Conservation (phyloP, 92 coral and sea anemone genomes). For the Umimayanthus kanabou region DNA sequence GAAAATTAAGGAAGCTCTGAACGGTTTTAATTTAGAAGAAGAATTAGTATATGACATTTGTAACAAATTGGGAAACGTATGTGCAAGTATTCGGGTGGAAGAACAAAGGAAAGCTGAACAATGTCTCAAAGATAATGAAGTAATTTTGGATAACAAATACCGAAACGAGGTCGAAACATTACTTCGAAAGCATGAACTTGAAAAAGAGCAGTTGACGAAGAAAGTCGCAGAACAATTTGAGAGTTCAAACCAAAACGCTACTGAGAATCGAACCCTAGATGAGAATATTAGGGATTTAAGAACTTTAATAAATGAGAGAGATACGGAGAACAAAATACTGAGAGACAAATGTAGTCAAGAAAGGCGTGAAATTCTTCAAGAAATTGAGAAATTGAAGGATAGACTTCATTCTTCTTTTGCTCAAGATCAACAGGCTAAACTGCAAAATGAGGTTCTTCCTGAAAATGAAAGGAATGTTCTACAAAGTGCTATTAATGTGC, state of each 20-base stretch:
- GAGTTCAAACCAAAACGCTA: constrained; percentile 47
- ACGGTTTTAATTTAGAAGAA: constrained; percentile 1
- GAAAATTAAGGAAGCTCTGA: not conserved
- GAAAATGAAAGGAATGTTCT: not conserved
- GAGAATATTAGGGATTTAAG: constrained; percentile 1
- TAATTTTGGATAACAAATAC: constrained; percentile 34
- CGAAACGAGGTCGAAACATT: constrained; percentile 40
- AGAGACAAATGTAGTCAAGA: not conserved
- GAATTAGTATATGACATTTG: not conserved
- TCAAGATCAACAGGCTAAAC: not conserved
- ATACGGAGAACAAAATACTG: not conserved
- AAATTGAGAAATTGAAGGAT: not conserved
- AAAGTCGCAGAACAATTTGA: constrained; percentile 57
- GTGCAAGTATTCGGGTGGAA: constrained; percentile 16
- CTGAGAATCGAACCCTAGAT: constrained; percentile 44
- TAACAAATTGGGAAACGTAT: not conserved
- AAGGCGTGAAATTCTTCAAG: constrained; percentile 2
- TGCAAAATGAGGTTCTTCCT: not conserved
- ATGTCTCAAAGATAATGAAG: constrained; percentile 26
- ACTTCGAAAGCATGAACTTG: constrained; percentile 58
- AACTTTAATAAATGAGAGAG: not conserved
- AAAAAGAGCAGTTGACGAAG: constrained; percentile 53
- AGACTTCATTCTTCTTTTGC: not conserved
- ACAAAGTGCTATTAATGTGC: not conserved
- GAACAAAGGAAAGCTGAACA: constrained; percentile 28